Conservation (phyloP, 92 coral and sea anemone genomes). For the Zoanthus solanderi region DNA sequence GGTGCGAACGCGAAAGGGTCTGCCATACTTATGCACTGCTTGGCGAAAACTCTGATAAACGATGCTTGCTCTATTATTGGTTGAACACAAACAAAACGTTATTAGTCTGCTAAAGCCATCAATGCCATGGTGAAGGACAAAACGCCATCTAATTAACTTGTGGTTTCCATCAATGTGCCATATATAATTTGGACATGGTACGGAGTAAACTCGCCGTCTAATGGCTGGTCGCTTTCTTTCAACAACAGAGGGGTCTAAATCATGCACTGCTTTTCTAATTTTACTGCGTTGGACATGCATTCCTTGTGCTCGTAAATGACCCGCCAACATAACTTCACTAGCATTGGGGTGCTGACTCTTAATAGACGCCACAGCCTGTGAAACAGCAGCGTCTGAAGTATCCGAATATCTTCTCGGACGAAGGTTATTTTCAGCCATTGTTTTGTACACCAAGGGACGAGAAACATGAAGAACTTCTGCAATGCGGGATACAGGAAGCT, state of each 20-base stretch:
- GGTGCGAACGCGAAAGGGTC: conserved; percentile 54
- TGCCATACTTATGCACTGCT: conserved; percentile 37
- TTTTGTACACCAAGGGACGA: conserved; percentile 48
- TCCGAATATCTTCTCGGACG: background rate
- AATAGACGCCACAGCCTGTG: conserved; percentile 6
- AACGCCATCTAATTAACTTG: conserved; percentile 54
- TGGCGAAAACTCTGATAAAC: background rate
- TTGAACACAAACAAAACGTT: conserved; percentile 34
- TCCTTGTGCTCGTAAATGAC: conserved; percentile 35
- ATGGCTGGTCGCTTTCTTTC: conserved; percentile 42
- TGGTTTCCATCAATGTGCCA: conserved; percentile 61
- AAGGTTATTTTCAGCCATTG: conserved; percentile 47
- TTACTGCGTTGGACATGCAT: conserved; percentile 33
- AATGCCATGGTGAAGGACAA: conserved; percentile 57
- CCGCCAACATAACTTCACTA: conserved; percentile 53
- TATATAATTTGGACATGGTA: conserved; percentile 51
- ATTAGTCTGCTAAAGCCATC: conserved; percentile 57
- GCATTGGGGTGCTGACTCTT: conserved; percentile 17
- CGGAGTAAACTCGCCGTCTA: conserved; percentile 45
- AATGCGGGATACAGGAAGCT: conserved; percentile 46
- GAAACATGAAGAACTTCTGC: conserved; percentile 44
- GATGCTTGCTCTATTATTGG: conserved; percentile 47
- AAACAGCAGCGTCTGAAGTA: too few species aligned
- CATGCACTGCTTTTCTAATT: conserved; percentile 40
- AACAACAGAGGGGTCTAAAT: conserved; percentile 27